Evolutionary conservation across 1,140 invertebrate species (phyloP), one percentile per base, ranked within the genome.

Genomic region (Spodoptera frugiperda): DNA sequence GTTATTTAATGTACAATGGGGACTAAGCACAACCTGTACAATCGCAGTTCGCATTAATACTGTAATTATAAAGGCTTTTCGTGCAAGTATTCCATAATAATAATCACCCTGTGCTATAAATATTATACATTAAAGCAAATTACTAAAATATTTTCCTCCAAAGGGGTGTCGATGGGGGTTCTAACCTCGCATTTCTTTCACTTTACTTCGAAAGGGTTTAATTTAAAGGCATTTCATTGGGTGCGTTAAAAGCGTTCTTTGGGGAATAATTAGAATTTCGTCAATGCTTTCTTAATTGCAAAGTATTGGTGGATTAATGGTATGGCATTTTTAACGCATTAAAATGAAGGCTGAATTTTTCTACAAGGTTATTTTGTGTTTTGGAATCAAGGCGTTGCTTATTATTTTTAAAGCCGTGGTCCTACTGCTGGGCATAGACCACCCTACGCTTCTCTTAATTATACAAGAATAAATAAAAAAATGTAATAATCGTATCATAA

Each of bases 1-100:
- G 21, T 19, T 55, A 55, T 55, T 17, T 39, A 39, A 39, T 39
- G 33, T 39, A 53, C 53, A 53, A 67, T 67, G 11, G 44, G 46
- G 9, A 15, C 44, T 0, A 33, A 11, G 9, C 33, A 39, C 17
- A 53, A 9, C 21, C n/a, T 12, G 14, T 5, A 12, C n/a, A 53
- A 11, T 53, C n/a, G 48, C 25, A 30, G 17, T 17, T 51, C n/a
- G 33, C 21, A 12, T 39, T 53, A 68, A 68, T 53, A 53, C 49
- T 8, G 5, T 19, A 17, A 12, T 19, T 12, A 12, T 46, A 65
- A 51, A 67, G 11, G 63, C 53, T 17, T 53, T 68, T 11, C 65
- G 65, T 53, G 65, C 65, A 51, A 33, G 25, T 53, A 53, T 68
- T 68, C 48, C 48, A 68, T 68, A 33, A 33, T 21, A n/a, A 25